These are phyloP conservation scores for Arnoldichthys spilopterus DNA, from an alignment of 2,797 vertebrate species.

Conservation along the genomic window DNA sequence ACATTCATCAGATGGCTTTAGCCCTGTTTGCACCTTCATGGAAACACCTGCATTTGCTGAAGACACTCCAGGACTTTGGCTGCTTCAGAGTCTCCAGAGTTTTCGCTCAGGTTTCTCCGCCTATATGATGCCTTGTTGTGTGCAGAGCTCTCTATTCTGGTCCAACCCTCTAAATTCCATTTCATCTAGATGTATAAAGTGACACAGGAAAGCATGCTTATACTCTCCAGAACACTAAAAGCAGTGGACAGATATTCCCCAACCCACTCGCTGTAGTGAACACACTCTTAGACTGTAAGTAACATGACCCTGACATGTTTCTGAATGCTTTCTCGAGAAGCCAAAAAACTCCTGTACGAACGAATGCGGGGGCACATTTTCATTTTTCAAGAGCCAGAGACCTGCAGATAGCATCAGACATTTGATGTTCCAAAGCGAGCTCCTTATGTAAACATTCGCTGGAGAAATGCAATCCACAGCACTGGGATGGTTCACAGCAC, in stretches of 20 bases:
- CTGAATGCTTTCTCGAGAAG: slow-evolving; percentile 8
- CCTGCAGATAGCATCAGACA: slow-evolving; percentile 35
- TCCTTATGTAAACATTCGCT: slow-evolving; percentile 35
- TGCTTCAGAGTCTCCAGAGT: neutral
- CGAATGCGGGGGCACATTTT: neutral
- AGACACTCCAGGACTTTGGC: slow-evolving; percentile 56
- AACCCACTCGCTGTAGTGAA: neutral
- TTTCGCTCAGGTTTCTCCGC: slow-evolving; percentile 11
- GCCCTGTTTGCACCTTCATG: neutral
- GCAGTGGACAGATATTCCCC: neutral
- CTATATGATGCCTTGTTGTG: neutral
- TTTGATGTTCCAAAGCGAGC: slow-evolving; percentile 35
- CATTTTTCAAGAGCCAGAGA: slow-evolving; percentile 13
- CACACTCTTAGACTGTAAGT: neutral
- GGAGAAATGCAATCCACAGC: neutral
- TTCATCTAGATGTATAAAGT: neutral
- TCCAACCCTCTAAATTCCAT: slow-evolving; percentile 5
- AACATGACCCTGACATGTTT: slow-evolving; percentile 18
- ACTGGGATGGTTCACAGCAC: neutral
- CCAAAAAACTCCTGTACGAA: neutral
- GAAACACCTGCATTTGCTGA: slow-evolving; percentile 31
- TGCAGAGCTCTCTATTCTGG: neutral
- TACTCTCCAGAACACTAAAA: slow-evolving; percentile 27
- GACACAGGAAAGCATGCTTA: slow-evolving; percentile 16
- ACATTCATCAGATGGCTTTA: neutral